Conservation (phyloP, 2,113 vertebrate genomes). For the Nannospalax galili region DNA sequence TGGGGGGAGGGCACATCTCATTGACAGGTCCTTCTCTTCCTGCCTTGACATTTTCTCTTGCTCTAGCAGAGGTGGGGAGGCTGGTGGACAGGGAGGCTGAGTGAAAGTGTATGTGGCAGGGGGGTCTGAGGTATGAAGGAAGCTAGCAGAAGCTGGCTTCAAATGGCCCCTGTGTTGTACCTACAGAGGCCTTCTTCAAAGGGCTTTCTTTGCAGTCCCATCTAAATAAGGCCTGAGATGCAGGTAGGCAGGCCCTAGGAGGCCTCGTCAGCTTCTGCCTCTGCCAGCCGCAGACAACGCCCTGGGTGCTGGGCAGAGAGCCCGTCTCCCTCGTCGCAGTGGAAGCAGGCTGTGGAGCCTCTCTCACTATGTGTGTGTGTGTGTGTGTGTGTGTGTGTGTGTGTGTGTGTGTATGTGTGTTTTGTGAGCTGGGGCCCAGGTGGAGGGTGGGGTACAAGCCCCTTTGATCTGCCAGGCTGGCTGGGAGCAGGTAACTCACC, state of each 20-base stretch:
- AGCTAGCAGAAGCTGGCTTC: not conserved
- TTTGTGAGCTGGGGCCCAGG: not conserved
- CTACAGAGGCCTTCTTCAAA: slow-evolving; percentile 48
- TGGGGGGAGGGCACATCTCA: not conserved
- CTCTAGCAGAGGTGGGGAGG: not conserved
- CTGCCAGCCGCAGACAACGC: slow-evolving; percentile 70
- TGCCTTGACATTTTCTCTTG: not conserved
- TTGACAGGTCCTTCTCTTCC: not conserved
- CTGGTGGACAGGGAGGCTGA: not conserved
- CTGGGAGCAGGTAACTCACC: slow-evolving; percentile 85
- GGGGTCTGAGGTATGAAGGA: not conserved
- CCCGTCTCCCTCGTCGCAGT: not conserved
- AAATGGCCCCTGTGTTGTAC: slow-evolving; percentile 46
- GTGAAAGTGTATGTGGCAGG: not conserved
- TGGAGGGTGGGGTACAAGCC: slow-evolving; percentile 67
- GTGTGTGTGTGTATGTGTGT: no score
- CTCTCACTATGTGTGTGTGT: not conserved
- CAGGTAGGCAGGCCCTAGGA: slow-evolving; percentile 1
- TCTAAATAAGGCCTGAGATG: slow-evolving; percentile 63
- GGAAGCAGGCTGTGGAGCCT: not conserved
- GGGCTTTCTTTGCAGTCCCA: slow-evolving; percentile 44
- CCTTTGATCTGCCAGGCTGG: slow-evolving; percentile 84
- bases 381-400: not conserved
- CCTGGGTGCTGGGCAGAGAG: slow-evolving; percentile 35
- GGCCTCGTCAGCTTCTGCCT: slow-evolving; percentile 41